Percentiles rank a stretch among this genome's conserved stretches.
Evolutionary conservation across 2,888 invertebrate genomes (phyloP).

Genomic region (Drosophila neonasuta): DNA sequence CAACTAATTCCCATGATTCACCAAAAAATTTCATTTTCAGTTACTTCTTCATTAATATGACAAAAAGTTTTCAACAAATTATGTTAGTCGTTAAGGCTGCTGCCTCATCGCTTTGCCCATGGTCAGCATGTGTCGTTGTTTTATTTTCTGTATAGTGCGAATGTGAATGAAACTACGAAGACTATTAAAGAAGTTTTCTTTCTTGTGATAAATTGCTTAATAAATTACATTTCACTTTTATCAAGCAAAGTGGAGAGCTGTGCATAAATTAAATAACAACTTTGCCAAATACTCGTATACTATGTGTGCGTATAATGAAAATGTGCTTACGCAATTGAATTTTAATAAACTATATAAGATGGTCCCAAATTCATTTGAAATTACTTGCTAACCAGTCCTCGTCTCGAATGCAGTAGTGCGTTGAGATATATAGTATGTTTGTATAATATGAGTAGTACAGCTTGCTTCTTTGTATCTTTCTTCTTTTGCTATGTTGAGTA

Average conservation of each 20-base stretch:
- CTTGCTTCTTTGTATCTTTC: neutral
- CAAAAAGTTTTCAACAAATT: slow-evolving; percentile 77
- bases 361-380: neutral
- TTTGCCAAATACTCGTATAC: slow-evolving; percentile 1
- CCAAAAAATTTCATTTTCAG: slow-evolving; percentile 53
- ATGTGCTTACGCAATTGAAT: slow-evolving; percentile 7
- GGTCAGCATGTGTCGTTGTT: slow-evolving; percentile 20
- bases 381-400: slow-evolving; percentile 8
- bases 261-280: slow-evolving; percentile 15
- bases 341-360: slow-evolving; percentile 4
- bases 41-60: slow-evolving; percentile 74
- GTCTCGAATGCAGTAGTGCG: neutral
- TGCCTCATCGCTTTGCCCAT: neutral
- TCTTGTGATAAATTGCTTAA: slow-evolving; percentile 14
- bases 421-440: neutral
- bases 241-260: slow-evolving; percentile 13
- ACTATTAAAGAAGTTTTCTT: slow-evolving; percentile 10
- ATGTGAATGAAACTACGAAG: slow-evolving; percentile 13
- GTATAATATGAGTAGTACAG: neutral
- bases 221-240: slow-evolving; percentile 21
- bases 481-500: neutral
- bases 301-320: neutral
- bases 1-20: slow-evolving; percentile 67
- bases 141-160: slow-evolving; percentile 3
- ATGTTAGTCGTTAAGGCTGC: slow-evolving; percentile 61